Evolutionary conservation across 2,113 vertebrate genomes (phyloP).

Genomic region (Indicator indicator): DNA sequence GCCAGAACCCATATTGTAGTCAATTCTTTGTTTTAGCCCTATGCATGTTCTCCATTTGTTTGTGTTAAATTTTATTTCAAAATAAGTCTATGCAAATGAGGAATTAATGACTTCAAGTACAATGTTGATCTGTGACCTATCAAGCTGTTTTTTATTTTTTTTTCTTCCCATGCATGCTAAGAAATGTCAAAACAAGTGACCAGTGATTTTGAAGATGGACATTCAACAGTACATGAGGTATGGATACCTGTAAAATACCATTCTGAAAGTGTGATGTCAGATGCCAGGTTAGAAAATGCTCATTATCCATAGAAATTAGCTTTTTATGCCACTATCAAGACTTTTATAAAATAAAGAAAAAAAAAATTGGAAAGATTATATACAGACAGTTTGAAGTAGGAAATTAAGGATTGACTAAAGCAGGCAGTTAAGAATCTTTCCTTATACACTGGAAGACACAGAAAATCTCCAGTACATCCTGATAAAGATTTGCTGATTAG

Average conservation of each 20-base stretch:
- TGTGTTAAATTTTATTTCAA: neutral
- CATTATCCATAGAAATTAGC: neutral
- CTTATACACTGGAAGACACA: neutral
- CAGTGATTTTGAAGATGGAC: neutral
- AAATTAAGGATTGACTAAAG: neutral
- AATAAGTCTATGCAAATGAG: neutral
- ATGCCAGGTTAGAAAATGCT: neutral
- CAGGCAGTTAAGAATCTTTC: neutral
- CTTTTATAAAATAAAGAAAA: neutral
- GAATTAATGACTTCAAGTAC: neutral
- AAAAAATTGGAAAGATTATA: neutral
- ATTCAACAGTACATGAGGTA: neutral
- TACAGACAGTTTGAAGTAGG: neutral
- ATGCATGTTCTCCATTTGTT: neutral
- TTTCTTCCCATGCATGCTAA: neutral
- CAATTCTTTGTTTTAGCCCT: neutral
- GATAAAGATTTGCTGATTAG: neutral
- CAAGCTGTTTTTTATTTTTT: neutral
- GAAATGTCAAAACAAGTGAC: neutral
- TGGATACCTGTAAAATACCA: neutral
- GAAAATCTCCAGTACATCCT: neutral
- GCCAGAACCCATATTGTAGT: no score
- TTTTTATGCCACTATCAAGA: neutral
- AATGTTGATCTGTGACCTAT: neutral
- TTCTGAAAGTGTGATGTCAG: neutral